Evolutionary conservation across 2,113 vertebrate species (phyloP).

Genomic region (Lophius piscatorius): DNA sequence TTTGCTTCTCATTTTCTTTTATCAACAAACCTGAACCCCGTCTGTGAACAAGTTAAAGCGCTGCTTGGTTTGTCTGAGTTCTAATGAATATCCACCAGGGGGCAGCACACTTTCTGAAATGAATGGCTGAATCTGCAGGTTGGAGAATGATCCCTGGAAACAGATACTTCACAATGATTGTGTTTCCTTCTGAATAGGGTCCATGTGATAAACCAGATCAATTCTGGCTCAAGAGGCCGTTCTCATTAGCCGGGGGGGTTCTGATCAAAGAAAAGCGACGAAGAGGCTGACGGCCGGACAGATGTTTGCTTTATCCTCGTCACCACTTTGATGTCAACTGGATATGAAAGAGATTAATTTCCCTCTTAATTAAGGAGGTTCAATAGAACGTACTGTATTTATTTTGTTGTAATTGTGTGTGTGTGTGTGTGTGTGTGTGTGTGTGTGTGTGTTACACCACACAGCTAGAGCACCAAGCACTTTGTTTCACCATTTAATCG

Average conservation of each 20-base stretch:
- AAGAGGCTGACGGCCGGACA: slow-evolving; percentile 26
- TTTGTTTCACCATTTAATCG: too few relatives aligned
- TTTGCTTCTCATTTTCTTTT: too few relatives aligned
- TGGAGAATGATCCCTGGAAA: not conserved
- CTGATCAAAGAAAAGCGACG: slow-evolving; percentile 67
- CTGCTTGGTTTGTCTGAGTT: not conserved
- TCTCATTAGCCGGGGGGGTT: slow-evolving; percentile 43
- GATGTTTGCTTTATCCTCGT: slow-evolving; percentile 64
- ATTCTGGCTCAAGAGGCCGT: slow-evolving; percentile 29
- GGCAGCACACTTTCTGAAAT: slow-evolving; percentile 42
- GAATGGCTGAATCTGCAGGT: not conserved
- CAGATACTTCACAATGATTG: not conserved
- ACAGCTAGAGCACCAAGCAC: too few relatives aligned
- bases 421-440: too few relatives aligned
- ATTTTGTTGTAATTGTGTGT: slow-evolving; percentile 28
- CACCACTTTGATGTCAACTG: slow-evolving; percentile 65
- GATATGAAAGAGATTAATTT: slow-evolving; percentile 41
- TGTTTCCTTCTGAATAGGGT: slow-evolving; percentile 21
- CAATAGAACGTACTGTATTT: slow-evolving; percentile 41
- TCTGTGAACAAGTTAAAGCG: not conserved
- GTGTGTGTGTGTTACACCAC: too few relatives aligned
- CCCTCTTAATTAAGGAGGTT: slow-evolving; percentile 45
- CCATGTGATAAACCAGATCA: slow-evolving; percentile 28
- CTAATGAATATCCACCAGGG: slow-evolving; percentile 36
- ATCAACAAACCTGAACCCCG: too few relatives aligned